Evolutionary conservation across 2,797 vertebrate species (phyloP), one percentile per base, ranked within the genome.

Genomic region (Lutjanus campechanus): DNA sequence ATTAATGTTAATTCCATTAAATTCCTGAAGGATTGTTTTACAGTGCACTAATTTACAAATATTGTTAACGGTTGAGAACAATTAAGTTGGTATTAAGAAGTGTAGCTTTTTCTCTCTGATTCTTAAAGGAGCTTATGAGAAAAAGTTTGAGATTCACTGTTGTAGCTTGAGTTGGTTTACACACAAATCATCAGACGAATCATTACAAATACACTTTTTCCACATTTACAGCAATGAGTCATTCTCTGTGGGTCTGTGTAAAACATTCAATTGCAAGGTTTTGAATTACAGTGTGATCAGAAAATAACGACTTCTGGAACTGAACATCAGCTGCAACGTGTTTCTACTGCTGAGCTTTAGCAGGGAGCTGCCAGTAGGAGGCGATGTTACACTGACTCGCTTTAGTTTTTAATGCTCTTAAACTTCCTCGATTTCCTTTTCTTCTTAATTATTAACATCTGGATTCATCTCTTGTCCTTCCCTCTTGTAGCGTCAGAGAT

Each of bases 401-500:
- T 22, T 65, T 36, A 36, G 44, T 40, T 84, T 79, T 74, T 77
- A 79, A 68, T 82, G 51, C 29, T 12, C 20, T 47, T 22, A 12
- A 72, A 69, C n/a, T 22, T 29, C 7, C 70, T 43, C 12, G 47
- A 0, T 86, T 70, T 91, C 79, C 87, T 91, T 91, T 86, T 79
- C 67, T 92, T 71, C 86, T 60, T 51, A 12, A 47, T 53, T 3
- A 69, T 17, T 83, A 85, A 89, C 83, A 63, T 17, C 68, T 85
- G 78, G 63, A 46, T 79, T 68, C 74, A 1, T 82, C 17, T 91
- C 61, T 92, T 86, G 89, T 95, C 69, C 92, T 96, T 89, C 54
- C 50, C 91, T 87, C 94, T 80, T 86, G 74, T 93, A 99, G 98
- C 97, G 98, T 84, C 98, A 99, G 89, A 96, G 98, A 99, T 99